Percentiles rank a stretch among this genome's conserved stretches.
These are phyloP conservation scores for Anthopleura xanthogrammica DNA, from an alignment of 92 coral and sea anemone genomes.

Conservation along the genomic window DNA sequence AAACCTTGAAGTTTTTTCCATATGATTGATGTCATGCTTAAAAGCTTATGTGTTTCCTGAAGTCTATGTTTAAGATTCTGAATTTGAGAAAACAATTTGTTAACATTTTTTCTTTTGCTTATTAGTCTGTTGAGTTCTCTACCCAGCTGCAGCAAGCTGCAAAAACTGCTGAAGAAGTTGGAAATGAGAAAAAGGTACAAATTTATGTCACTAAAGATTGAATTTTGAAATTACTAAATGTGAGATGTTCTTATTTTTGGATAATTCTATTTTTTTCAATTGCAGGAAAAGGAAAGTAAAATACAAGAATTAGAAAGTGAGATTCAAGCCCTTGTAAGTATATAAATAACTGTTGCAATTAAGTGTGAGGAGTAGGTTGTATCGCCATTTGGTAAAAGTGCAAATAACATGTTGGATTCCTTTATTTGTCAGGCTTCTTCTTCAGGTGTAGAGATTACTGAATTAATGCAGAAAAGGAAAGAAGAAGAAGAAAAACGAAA, in stretches of 20 bases:
- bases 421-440: conserved; percentile 21
- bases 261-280: not conserved
- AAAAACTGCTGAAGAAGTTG: conserved; percentile 50
- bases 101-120: not conserved
- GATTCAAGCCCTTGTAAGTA: conserved; percentile 40
- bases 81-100: not conserved
- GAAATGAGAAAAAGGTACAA: conserved; percentile 56
- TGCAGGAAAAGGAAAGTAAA: conserved; percentile 46
- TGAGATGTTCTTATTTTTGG: not conserved
- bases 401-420: not conserved
- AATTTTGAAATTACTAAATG: too few relatives aligned
- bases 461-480: conserved; percentile 6
- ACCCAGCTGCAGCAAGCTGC: conserved; percentile 59
- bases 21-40: too few relatives aligned
- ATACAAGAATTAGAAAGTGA: conserved; percentile 46
- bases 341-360: not conserved
- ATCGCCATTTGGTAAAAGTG: too few relatives aligned
- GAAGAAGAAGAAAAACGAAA: conserved; percentile 29
- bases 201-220: not conserved
- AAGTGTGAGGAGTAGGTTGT: not conserved
- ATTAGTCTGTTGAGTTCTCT: conserved; percentile 51
- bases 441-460: conserved; percentile 10
- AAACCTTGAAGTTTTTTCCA: too few relatives aligned
- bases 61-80: not conserved
- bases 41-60: too few relatives aligned